These are phyloP conservation scores for Apotomis turbidana DNA, from an alignment of 2,888 invertebrate genomes.

Conservation along the genomic window DNA sequence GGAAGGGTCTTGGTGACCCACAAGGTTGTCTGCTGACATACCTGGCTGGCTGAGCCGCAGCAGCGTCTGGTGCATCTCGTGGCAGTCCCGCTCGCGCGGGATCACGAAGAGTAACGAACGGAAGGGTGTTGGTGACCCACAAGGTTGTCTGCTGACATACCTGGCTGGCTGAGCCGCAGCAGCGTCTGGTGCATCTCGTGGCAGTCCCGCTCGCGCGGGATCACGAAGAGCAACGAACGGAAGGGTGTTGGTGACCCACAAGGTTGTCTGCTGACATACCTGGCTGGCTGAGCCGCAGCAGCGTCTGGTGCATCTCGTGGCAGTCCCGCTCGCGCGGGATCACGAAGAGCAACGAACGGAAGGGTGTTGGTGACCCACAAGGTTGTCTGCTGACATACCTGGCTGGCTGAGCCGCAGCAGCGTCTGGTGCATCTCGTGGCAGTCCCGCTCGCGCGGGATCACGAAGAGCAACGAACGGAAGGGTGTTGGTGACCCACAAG, in stretches of 20 bases:
- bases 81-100: conserved; percentile 97
- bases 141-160: conserved; percentile 86
- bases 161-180: conserved; percentile 93
- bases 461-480: too few relatives aligned
- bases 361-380: conserved; percentile 97
- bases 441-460: conserved; percentile 95
- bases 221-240: too few relatives aligned
- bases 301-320: conserved; percentile 95
- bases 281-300: conserved; percentile 70
- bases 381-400: conserved; percentile 86
- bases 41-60: conserved; percentile 94
- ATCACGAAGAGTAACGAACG: conserved; percentile 82
- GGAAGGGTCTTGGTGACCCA: conserved; percentile 98
- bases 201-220: conserved; percentile 97
- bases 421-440: conserved; percentile 96
- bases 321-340: conserved; percentile 93
- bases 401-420: conserved; percentile 94
- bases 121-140: conserved; percentile 98
- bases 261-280: too few relatives aligned
- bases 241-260: too few relatives aligned
- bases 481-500: too few relatives aligned
- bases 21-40: conserved; percentile 86
- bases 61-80: conserved; percentile 95
- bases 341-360: conserved; percentile 96
- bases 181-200: conserved; percentile 97